These are phyloP conservation scores for Timema podura DNA, from an alignment of 2,888 invertebrate genomes.

Conservation along the genomic window DNA sequence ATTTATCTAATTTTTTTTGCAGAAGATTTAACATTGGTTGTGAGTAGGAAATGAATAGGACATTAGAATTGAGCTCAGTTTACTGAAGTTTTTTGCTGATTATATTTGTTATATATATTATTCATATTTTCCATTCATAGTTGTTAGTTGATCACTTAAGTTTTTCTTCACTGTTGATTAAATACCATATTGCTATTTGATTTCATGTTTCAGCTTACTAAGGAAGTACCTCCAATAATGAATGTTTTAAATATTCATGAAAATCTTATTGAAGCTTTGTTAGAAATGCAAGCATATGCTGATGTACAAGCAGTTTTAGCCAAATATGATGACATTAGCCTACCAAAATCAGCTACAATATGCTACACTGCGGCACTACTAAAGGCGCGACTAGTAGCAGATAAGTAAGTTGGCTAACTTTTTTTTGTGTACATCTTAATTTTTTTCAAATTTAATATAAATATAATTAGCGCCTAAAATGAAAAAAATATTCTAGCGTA, in stretches of 20 bases:
- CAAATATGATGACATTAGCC: slow-evolving; percentile 89
- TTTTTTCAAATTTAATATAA: neutral
- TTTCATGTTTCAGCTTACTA: slow-evolving; percentile 62
- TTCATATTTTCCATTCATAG: too few species aligned
- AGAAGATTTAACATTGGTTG: too few species aligned
- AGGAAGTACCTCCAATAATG: slow-evolving; percentile 94
- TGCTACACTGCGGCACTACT: slow-evolving; percentile 93
- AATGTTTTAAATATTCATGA: slow-evolving; percentile 91
- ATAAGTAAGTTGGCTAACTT: slow-evolving; percentile 54
- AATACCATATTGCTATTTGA: too few species aligned
- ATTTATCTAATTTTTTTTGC: too few species aligned
- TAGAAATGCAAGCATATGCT: slow-evolving; percentile 95
- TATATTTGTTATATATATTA: too few species aligned
- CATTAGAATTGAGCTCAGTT: too few species aligned
- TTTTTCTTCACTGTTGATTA: neutral
- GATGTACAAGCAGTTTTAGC: slow-evolving; percentile 92
- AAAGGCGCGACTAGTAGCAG: slow-evolving; percentile 86
- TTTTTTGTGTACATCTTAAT: neutral
- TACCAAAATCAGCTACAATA: slow-evolving; percentile 92
- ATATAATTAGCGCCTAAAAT: too few species aligned
- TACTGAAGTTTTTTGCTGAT: too few species aligned
- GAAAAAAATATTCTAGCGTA: too few species aligned
- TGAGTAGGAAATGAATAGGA: too few species aligned
- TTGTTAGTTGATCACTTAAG: neutral
- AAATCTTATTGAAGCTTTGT: slow-evolving; percentile 89